phyloP scores from a whole-genome alignment of 2,888 invertebrate genomes.

The Dynastes maya region DNA sequence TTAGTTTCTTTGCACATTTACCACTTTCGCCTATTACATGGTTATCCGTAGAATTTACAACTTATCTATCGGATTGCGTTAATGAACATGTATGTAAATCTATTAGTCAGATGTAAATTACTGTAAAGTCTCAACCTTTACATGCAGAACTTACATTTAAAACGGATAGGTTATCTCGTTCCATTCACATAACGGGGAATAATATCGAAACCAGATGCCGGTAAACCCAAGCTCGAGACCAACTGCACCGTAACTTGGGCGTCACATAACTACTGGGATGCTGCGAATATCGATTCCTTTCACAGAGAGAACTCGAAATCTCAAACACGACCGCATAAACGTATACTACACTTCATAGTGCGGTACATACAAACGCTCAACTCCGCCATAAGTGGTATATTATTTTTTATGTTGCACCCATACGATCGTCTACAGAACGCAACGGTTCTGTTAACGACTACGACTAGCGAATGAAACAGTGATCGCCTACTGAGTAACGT shows the following conservation, averaged over 20 bases:
- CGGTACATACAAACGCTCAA: neutral
- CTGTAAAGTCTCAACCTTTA: neutral
- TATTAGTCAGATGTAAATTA: neutral
- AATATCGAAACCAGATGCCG: constrained; percentile 36
- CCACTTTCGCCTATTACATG: too few species aligned
- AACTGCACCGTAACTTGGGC: constrained; percentile 42
- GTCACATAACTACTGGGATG: constrained; percentile 46
- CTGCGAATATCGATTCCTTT: constrained; percentile 43
- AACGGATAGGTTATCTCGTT: constrained; percentile 43
- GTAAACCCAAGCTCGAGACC: constrained; percentile 27
- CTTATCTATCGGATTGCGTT: neutral
- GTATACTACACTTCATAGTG: neutral
- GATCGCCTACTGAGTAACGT: constrained; percentile 9
- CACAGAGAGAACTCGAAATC: constrained; percentile 35
- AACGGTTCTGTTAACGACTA: neutral
- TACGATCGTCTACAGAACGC: neutral
- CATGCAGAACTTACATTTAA: constrained; percentile 44
- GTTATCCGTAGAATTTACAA: neutral
- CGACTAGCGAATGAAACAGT: constrained; percentile 10
- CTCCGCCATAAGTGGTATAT: neutral
- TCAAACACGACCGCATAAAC: constrained; percentile 27
- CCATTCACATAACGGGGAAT: constrained; percentile 45
- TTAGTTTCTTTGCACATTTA: too few species aligned
- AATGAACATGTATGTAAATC: neutral
- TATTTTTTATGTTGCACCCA: constrained; percentile 13